phyloP scores from a whole-genome alignment of 2,797 vertebrate species.

The Sebastes itinus region DNA sequence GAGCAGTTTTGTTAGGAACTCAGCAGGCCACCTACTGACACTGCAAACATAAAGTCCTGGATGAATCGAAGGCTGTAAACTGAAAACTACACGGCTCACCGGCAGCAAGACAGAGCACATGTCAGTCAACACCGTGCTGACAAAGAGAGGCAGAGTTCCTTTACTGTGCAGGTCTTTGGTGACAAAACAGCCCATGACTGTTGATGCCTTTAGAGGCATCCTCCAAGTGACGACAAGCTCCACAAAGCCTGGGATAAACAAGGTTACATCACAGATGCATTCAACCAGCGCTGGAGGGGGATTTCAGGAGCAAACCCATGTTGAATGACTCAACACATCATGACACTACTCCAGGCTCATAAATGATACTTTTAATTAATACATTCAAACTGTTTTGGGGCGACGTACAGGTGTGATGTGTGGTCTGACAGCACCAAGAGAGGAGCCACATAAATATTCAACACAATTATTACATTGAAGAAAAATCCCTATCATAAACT shows the following conservation, averaged over 20 bases:
- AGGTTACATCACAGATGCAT: conserved; percentile 32
- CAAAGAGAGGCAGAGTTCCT: conserved; percentile 10
- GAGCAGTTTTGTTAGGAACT: conserved; percentile 16
- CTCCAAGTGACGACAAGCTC: conserved; percentile 19
- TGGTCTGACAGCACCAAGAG: not conserved
- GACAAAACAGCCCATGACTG: conserved; percentile 31
- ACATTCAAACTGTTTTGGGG: not conserved
- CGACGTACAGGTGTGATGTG: not conserved
- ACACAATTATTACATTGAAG: not conserved
- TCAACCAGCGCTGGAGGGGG: not conserved
- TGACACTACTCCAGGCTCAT: not conserved
- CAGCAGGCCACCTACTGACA: conserved; percentile 8
- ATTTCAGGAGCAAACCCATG: conserved; percentile 23
- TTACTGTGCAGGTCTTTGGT: conserved; percentile 10
- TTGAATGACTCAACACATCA: conserved; percentile 13
- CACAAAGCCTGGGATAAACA: conserved; percentile 42
- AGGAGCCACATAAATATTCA: not conserved
- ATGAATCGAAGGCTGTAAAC: conserved; percentile 17
- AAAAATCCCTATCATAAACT: not conserved
- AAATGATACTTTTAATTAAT: conserved; percentile 22
- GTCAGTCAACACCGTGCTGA: conserved; percentile 35
- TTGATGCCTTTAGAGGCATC: conserved; percentile 11
- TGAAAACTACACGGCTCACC: conserved; percentile 22
- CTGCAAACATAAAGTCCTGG: conserved; percentile 7
- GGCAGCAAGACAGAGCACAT: conserved; percentile 3